Evolutionary conservation across 1,140 invertebrate species (phyloP).

Genomic region (Battus philenor): DNA sequence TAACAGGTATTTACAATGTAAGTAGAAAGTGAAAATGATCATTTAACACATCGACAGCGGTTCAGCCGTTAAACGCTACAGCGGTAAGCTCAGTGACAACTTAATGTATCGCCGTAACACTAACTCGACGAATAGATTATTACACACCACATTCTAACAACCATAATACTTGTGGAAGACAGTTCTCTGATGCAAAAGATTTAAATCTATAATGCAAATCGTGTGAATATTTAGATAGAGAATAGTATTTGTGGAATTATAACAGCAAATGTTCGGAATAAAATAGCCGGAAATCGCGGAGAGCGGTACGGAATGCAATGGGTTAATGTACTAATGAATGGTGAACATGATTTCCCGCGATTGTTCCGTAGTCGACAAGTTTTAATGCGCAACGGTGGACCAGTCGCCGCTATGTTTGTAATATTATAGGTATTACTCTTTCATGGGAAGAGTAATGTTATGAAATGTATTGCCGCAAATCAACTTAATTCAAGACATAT

Average conservation of each 20-base stretch:
- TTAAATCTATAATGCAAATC: neutral
- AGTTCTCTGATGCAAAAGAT: neutral
- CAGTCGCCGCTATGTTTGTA: neutral
- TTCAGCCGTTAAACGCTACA: constrained; percentile 4
- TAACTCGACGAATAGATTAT: no score
- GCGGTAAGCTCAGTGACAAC: constrained; percentile 1
- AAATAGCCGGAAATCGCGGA: constrained; percentile 29
- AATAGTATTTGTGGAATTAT: neutral
- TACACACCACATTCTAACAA: no score
- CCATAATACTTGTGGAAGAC: no score
- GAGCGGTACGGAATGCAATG: constrained; percentile 28
- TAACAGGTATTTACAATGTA: no score
- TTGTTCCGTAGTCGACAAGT: constrained; percentile 21
- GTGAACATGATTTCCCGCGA: constrained; percentile 35
- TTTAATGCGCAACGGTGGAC: neutral
- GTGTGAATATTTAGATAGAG: neutral
- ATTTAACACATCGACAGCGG: neutral
- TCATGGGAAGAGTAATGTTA: no score
- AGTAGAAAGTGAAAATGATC: constrained; percentile 47
- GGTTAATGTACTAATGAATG: constrained; percentile 35
- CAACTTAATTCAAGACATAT: no score
- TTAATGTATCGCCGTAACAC: neutral
- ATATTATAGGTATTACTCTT: no score
- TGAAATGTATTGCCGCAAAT: no score
- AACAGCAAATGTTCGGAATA: constrained; percentile 13